Conservation (phyloP, 2,888 invertebrate species). For the Gryllus longicercus region DNA sequence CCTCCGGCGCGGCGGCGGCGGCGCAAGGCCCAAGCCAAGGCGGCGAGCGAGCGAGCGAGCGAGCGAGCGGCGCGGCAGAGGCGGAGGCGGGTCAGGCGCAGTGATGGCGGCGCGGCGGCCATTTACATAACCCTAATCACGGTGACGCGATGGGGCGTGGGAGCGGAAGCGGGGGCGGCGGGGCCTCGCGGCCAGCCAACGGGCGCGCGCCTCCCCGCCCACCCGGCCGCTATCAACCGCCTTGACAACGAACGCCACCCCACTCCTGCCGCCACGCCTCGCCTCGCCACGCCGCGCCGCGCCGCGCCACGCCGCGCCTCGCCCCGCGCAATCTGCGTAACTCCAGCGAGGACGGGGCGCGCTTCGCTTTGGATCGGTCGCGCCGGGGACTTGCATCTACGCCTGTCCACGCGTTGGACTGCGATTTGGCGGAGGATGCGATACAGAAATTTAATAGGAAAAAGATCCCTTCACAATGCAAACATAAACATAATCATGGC, state of each 20-base stretch:
- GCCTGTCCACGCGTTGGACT: too few relatives aligned
- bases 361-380: too few relatives aligned
- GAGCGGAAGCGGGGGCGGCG: background rate
- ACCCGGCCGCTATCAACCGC: background rate
- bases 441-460: too few relatives aligned
- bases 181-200: background rate
- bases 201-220: background rate
- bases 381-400: too few relatives aligned
- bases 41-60: too few relatives aligned
- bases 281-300: background rate
- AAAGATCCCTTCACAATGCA: too few relatives aligned
- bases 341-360: background rate
- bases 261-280: background rate
- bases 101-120: background rate
- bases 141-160: slow-evolving; percentile 6
- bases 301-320: background rate
- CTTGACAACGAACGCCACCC: background rate
- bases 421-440: too few relatives aligned
- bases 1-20: too few relatives aligned
- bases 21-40: too few relatives aligned
- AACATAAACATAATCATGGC: too few relatives aligned
- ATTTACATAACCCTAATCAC: slow-evolving; percentile 17
- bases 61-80: background rate
- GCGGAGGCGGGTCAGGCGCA: background rate
- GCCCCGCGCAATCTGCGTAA: background rate